phyloP scores from a whole-genome alignment of 2,888 invertebrate species.

The Heliconius erato region DNA sequence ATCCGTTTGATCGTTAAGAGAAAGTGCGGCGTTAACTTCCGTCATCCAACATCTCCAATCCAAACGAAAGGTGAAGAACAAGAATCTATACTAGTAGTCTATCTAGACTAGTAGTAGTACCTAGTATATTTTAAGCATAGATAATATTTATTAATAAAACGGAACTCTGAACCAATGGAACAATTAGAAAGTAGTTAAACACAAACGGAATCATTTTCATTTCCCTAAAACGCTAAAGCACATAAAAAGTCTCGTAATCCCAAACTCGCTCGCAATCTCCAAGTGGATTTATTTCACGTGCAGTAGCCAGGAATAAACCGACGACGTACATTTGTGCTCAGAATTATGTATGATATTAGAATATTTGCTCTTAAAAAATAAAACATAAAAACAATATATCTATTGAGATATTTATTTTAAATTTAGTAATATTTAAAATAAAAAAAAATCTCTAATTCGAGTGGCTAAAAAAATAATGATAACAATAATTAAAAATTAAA shows the following conservation, averaged over 20 bases:
- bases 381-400: no score
- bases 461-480: no score
- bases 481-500: no score
- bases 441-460: no score
- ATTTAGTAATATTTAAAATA: no score
- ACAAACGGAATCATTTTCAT: slow-evolving; percentile 29
- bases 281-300: slow-evolving; percentile 67
- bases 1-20: neutral
- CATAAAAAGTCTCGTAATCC: slow-evolving; percentile 61
- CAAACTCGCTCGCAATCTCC: slow-evolving; percentile 61
- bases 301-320: slow-evolving; percentile 68
- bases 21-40: neutral
- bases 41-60: neutral
- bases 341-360: slow-evolving; percentile 28
- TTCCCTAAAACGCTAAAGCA: slow-evolving; percentile 51
- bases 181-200: slow-evolving; percentile 23
- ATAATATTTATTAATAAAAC: neutral
- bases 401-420: no score
- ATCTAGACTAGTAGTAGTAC: neutral
- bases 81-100: neutral
- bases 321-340: slow-evolving; percentile 55
- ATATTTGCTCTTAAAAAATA: no score
- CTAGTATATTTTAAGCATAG: no score
- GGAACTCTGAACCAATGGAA: neutral
- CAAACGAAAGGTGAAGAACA: neutral